Evolutionary conservation across 1,140 invertebrate species (phyloP), one percentile per base, ranked within the genome.

Genomic region (Homarus americanus): DNA sequence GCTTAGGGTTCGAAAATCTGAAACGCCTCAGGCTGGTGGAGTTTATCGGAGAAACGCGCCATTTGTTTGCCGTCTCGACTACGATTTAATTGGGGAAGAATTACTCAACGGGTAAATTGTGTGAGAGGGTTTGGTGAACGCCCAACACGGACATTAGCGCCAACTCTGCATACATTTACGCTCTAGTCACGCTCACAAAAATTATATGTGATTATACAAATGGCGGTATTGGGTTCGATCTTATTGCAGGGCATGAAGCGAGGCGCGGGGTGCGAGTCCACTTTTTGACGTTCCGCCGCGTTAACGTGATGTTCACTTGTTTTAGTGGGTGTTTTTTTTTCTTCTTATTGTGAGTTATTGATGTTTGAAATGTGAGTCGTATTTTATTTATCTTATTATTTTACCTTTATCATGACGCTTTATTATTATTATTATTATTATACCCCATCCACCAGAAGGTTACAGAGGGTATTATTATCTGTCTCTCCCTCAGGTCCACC

Each of bases 181-280:
- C 63, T 0, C 63, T n/a, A 32, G 63, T 69, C 63, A 69, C 63
- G 63, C 63, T 69, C n/a, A 32, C 63, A 10, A 12, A 69, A 69
- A 69, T 69, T 69, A 12, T 69, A 69, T 69, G 63, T 69, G 63
- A 69, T 69, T 69, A 69, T 20, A 69, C n/a, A 69, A 69, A 69
- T 69, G 63, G 63, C 3, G 63, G 63, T 69, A 69, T 32, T 28
- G 63, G 4, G 63, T 69, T 69, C 63, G 63, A 69, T 69, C 63
- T 7, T 69, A 28, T 28, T 69, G 63, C 58, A 20, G 1, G 20
- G 63, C 63, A 32, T 4, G 63, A 10, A 24, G 20, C 5, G 5
- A 32, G 63, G 63, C 24, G 2, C n/a, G n/a, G 63, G 12, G 3
- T 17, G 12, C 10, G 2, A 9, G 17, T 20, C 10, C 28, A n/a